Evolutionary conservation across 2,888 invertebrate species (phyloP).

Genomic region (Eupithecia subfuscata): DNA sequence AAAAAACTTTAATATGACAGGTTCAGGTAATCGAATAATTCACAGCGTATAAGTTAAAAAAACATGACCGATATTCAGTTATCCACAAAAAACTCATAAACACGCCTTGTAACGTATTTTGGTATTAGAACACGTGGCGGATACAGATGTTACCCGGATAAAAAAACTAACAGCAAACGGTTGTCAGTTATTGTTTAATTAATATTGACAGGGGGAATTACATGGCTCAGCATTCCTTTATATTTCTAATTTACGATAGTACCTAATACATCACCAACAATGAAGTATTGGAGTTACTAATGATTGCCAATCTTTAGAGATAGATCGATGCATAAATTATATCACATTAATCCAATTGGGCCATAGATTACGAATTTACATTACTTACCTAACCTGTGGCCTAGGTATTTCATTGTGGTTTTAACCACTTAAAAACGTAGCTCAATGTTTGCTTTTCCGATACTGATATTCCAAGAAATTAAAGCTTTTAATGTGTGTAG

Average conservation of each 20-base stretch:
- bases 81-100: constrained; percentile 45
- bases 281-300: too few relatives aligned
- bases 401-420: too few relatives aligned
- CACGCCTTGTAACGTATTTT: constrained; percentile 45
- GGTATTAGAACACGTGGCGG: constrained; percentile 63
- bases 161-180: constrained; percentile 26
- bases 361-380: too few relatives aligned
- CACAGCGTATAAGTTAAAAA: background rate
- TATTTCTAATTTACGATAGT: background rate
- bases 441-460: too few relatives aligned
- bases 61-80: constrained; percentile 22
- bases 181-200: constrained; percentile 17
- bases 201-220: background rate
- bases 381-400: too few relatives aligned
- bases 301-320: too few relatives aligned
- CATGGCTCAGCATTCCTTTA: background rate
- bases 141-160: constrained; percentile 57
- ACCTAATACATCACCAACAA: too few relatives aligned
- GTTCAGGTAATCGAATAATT: background rate
- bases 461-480: too few relatives aligned
- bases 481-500: too few relatives aligned
- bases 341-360: too few relatives aligned
- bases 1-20: background rate
- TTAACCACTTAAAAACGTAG: too few relatives aligned
- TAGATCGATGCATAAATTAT: too few relatives aligned